These are phyloP conservation scores for Montipora capricornis DNA, from an alignment of 64 coral and sea anemone genomes.

Conservation along the genomic window DNA sequence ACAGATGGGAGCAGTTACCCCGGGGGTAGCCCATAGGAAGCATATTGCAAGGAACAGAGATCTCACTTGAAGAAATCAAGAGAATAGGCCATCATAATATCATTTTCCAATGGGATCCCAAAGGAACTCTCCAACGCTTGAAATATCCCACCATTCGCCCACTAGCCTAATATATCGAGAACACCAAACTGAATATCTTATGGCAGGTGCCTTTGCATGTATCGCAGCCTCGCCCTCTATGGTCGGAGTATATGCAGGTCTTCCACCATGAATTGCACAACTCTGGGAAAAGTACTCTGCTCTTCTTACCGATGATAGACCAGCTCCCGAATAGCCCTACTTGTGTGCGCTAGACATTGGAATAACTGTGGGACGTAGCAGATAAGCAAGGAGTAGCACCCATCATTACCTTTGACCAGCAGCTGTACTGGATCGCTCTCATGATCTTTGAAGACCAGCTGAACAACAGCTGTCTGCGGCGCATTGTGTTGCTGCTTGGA, in stretches of 20 bases:
- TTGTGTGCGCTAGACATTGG: constrained; percentile 52
- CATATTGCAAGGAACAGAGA: neutral
- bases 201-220: no score
- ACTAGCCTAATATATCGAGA: neutral
- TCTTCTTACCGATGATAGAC: constrained; percentile 65
- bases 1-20: neutral
- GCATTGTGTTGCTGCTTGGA: no score
- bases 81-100: neutral
- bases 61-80: neutral
- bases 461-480: no score
- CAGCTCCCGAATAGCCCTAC: constrained; percentile 29
- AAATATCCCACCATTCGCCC: neutral
- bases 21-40: neutral
- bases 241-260: constrained; percentile 47
- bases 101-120: neutral
- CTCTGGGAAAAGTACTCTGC: constrained; percentile 32
- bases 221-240: no score
- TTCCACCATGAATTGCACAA: constrained; percentile 18
- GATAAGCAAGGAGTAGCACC: no score
- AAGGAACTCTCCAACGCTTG: neutral
- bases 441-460: no score
- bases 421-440: no score
- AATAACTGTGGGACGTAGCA: constrained; percentile 46
- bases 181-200: no score
- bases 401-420: no score